Evolutionary conservation across 1,140 invertebrate species (phyloP).

Genomic region (Eumeta japonica): DNA sequence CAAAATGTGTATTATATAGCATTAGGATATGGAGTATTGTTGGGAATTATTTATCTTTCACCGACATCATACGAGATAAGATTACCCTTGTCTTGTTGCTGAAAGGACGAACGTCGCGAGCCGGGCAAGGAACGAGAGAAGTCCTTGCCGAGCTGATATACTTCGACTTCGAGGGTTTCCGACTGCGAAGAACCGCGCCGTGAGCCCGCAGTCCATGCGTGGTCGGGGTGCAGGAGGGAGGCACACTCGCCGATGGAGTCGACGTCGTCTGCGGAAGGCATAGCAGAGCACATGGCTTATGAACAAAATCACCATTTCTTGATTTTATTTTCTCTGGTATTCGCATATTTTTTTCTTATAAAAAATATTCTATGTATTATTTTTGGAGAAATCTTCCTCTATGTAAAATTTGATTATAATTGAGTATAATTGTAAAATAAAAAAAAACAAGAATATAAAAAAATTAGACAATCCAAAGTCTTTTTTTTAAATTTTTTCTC

Average conservation of each 20-base stretch:
- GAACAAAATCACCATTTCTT: not conserved
- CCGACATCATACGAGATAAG: too few relatives aligned
- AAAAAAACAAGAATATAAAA: too few relatives aligned
- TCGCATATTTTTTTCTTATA: too few relatives aligned
- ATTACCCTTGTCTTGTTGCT: slow-evolving; percentile 59
- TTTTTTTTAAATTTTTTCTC: too few relatives aligned
- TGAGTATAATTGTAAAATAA: too few relatives aligned
- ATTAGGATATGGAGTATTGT: too few relatives aligned
- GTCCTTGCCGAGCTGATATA: slow-evolving; percentile 80
- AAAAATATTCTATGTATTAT: too few relatives aligned
- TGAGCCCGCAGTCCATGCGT: slow-evolving; percentile 74
- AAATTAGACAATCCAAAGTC: too few relatives aligned
- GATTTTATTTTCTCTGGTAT: too few relatives aligned
- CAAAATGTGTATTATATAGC: too few relatives aligned
- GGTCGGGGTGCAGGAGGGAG: slow-evolving; percentile 78
- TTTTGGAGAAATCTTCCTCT: too few relatives aligned
- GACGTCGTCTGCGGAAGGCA: slow-evolving; percentile 59
- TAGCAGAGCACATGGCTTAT: not conserved
- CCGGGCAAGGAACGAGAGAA: slow-evolving; percentile 82
- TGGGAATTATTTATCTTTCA: slow-evolving; percentile 35
- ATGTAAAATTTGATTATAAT: too few relatives aligned
- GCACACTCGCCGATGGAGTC: slow-evolving; percentile 71
- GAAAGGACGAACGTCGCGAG: slow-evolving; percentile 79
- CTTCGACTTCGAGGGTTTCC: slow-evolving; percentile 80
- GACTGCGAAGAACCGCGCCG: slow-evolving; percentile 81